These are phyloP conservation scores for Callinectes sapidus DNA, from an alignment of 2,888 invertebrate genomes.

Conservation along the genomic window DNA sequence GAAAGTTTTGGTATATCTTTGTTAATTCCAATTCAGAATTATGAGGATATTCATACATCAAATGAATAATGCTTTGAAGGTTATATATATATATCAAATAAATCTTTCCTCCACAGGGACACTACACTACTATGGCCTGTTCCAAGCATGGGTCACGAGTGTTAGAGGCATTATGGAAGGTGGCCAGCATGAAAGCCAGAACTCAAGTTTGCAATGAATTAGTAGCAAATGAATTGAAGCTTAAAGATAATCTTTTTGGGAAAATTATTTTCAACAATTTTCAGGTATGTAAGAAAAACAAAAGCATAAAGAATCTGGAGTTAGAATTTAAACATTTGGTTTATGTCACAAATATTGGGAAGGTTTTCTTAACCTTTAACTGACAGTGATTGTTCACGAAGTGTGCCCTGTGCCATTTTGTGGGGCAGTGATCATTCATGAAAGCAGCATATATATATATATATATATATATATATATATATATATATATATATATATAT, in stretches of 20 bases:
- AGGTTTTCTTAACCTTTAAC: too few relatives aligned
- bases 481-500: too few relatives aligned
- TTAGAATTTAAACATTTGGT: not conserved
- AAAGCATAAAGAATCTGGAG: not conserved
- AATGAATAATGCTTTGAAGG: not conserved
- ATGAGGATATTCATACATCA: not conserved
- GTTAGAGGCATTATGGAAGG: slow-evolving; percentile 67
- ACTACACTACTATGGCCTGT: slow-evolving; percentile 58
- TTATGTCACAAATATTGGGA: not conserved
- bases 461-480: too few relatives aligned
- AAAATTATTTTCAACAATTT: slow-evolving; percentile 65
- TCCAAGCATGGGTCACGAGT: slow-evolving; percentile 71
- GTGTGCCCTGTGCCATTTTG: too few relatives aligned
- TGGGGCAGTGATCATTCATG: too few relatives aligned
- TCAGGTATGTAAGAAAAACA: slow-evolving; percentile 43
- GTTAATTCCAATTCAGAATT: not conserved
- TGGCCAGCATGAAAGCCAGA: slow-evolving; percentile 53
- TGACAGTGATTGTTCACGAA: too few relatives aligned
- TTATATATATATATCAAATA: not conserved
- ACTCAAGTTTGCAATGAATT: slow-evolving; percentile 63
- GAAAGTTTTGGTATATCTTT: not conserved
- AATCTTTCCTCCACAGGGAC: slow-evolving; percentile 32
- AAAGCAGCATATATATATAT: too few relatives aligned
- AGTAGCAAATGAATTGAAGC: slow-evolving; percentile 47
- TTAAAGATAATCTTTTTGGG: slow-evolving; percentile 63